Conservation (phyloP, 2,797 vertebrate species). For the Ciconia nigra region DNA sequence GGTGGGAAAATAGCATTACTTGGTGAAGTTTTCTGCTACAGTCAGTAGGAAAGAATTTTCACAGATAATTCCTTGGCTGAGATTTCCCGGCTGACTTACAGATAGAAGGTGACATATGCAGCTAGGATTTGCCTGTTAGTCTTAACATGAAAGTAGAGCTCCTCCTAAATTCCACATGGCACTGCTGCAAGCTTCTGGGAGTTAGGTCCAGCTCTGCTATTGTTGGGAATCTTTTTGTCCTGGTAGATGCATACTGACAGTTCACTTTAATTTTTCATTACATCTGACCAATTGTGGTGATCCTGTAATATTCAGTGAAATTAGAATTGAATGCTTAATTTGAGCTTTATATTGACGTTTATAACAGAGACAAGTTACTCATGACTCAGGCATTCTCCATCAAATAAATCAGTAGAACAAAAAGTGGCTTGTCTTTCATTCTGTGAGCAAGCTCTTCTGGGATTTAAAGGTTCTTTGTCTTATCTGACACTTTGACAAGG, state of each 20-base stretch:
- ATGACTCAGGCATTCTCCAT: conserved; percentile 30
- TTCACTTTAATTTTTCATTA: neutral
- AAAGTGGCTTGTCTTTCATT: conserved; percentile 35
- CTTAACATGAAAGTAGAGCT: neutral
- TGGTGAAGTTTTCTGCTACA: neutral
- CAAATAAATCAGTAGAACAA: conserved; percentile 49
- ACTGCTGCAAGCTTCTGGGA: neutral
- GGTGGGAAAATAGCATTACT: neutral
- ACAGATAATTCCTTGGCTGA: neutral
- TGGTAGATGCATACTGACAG: neutral
- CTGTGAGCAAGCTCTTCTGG: conserved; percentile 2
- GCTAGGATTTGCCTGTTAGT: neutral
- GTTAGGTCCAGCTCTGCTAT: neutral
- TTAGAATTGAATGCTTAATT: neutral
- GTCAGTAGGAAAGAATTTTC: conserved; percentile 32
- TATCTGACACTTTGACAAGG: conserved; percentile 29
- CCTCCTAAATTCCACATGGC: neutral
- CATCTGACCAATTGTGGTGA: neutral
- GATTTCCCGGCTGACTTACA: neutral
- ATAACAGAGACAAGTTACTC: neutral
- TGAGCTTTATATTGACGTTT: neutral
- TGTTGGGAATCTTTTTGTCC: neutral
- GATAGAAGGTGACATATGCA: neutral
- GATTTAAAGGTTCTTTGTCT: conserved; percentile 61
- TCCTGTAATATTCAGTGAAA: neutral